Percentiles rank a stretch among this genome's conserved stretches.
Evolutionary conservation across 1,140 invertebrate genomes (phyloP).

Genomic region (Maconellicoccus hirsutus): DNA sequence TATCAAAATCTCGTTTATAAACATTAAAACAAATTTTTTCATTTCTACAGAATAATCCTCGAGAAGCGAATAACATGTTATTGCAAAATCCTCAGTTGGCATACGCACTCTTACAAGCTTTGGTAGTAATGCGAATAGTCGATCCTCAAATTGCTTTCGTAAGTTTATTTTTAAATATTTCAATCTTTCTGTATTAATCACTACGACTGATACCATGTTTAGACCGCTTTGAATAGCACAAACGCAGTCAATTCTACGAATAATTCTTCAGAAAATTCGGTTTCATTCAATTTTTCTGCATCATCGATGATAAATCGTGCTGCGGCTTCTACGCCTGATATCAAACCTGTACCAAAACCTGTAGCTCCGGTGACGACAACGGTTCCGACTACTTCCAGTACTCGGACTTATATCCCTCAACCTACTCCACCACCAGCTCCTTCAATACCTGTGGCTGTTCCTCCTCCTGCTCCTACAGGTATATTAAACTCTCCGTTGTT

Average conservation of each 20-base stretch:
- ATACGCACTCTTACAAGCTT: conserved; percentile 91
- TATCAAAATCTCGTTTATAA: not conserved
- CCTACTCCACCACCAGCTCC: conserved; percentile 9
- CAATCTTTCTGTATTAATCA: not conserved
- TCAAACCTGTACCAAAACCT: not conserved
- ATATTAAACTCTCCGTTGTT: not conserved
- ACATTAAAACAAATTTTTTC: too few species aligned
- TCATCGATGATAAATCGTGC: conserved; percentile 26
- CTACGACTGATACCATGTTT: not conserved
- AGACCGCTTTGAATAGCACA: conserved; percentile 1
- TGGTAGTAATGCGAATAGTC: conserved; percentile 96
- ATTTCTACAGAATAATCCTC: conserved; percentile 62
- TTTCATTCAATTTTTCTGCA: conserved; percentile 28
- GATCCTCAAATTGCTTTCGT: conserved; percentile 89
- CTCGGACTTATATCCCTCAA: not conserved
- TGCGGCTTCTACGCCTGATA: not conserved
- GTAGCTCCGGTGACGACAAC: not conserved
- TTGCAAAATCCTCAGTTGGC: conserved; percentile 95
- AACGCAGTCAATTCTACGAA: conserved; percentile 36
- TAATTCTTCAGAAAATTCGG: conserved; percentile 32
- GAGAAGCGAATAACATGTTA: conserved; percentile 88
- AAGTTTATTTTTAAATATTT: conserved; percentile 34
- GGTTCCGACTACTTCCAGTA: not conserved
- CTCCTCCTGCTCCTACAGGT: not conserved
- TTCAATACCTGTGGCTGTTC: conserved; percentile 13